Evolutionary conservation across 2,113 vertebrate species (phyloP), one percentile per base, ranked within the genome.

Genomic region (Phoxinus phoxinus): DNA sequence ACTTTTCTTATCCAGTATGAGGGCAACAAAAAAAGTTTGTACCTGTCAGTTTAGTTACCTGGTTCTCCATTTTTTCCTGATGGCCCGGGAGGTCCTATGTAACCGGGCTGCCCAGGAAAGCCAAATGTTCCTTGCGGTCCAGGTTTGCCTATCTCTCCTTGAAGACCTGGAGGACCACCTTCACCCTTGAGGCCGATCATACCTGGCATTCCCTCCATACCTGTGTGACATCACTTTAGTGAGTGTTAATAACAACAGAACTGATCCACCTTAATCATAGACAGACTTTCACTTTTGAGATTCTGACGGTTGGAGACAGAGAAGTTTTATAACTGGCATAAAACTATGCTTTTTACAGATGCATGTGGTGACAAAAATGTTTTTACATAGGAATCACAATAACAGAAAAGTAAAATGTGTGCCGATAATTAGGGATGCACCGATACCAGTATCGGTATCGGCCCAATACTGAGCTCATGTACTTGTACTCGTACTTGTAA

Each of bases 201-300:
- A 8, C 98, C 98, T 4, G 96, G 95, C 93, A 93, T 95, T 32
- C 98, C 98, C 2, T 59, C 77, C 69, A 90, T 93, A 87, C 98
- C 97, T 96, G 84, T 91, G 67, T 3, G n/a, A 30, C 17, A 86
- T 12, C 41, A 4, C n/a, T 37, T 9, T 81, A 85, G 8, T 61
- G 27, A 25, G 35, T 53, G 23, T 59, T 12, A 19, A 10, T 9
- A 37, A 44, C 21, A 73, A 74, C 48, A 17, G 48, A 51, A 51
- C 2, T 3, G n/a, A 21, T 48, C 10, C 21, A 81, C 6, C 51
- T 21, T 72, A 72, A 41, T 41, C 21, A 72, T n/a, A 23, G 35
- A 23, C 35, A 71, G 35, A n/a, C 21, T 41, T 37, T 41, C 35
- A 41, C 35, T 71, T 71, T 21, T 71, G 0, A 72, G 21, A 0